A percentile compares a stretch with the other conserved stretches of the same genome.
Evolutionary conservation across 2,888 invertebrate genomes (phyloP).

Genomic region (Hemithea aestivaria): DNA sequence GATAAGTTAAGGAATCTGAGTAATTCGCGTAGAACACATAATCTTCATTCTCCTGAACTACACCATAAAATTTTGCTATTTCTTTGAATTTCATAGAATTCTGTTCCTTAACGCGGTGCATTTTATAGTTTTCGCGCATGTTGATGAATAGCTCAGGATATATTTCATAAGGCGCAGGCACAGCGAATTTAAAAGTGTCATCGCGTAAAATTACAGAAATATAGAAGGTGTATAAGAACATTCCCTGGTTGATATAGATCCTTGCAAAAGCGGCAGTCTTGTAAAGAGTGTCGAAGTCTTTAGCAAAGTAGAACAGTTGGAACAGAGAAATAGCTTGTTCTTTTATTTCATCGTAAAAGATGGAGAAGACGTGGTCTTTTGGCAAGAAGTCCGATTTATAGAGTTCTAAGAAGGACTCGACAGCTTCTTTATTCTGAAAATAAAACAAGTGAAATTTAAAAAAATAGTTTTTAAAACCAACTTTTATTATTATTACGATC

Average conservation of each 20-base stretch:
- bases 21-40: conserved; percentile 80
- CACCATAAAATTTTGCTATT: conserved; percentile 52
- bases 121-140: conserved; percentile 71
- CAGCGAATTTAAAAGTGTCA: conserved; percentile 75
- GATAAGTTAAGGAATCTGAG: conserved; percentile 72
- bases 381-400: conserved; percentile 70
- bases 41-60: conserved; percentile 56
- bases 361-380: conserved; percentile 72
- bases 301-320: conserved; percentile 80
- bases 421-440: conserved; percentile 58
- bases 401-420: conserved; percentile 60
- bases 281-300: conserved; percentile 80
- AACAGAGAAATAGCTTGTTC: conserved; percentile 75
- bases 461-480: too few species aligned
- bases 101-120: conserved; percentile 64
- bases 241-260: conserved; percentile 79
- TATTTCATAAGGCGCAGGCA: conserved; percentile 84
- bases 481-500: too few species aligned
- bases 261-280: conserved; percentile 78
- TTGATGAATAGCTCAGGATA: conserved; percentile 82
- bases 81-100: conserved; percentile 46
- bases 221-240: conserved; percentile 81
- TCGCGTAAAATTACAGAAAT: conserved; percentile 79
- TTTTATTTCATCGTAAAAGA: conserved; percentile 62
- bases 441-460: too few species aligned